Evolutionary conservation across 1,140 invertebrate genomes (phyloP).

Genomic region (Pachyrhynchus sulphureomaculatus): DNA sequence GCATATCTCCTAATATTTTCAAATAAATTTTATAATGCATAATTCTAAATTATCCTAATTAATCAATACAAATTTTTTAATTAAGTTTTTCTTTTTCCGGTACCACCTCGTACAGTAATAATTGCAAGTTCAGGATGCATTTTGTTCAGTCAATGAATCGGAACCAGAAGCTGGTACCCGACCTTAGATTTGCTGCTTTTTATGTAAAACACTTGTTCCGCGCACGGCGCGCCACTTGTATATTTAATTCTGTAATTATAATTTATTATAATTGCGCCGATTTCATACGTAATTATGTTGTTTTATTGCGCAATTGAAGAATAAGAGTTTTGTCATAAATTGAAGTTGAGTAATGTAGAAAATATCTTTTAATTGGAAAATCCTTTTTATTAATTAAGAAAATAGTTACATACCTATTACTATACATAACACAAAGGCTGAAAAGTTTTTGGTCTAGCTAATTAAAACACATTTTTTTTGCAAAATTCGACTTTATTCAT

Average conservation of each 20-base stretch:
- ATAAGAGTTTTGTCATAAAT: background rate
- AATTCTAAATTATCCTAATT: too few species aligned
- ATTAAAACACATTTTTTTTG: too few species aligned
- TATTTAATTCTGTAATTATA: constrained; percentile 10
- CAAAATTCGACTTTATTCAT: too few species aligned
- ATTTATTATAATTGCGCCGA: constrained; percentile 23
- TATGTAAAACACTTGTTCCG: constrained; percentile 4
- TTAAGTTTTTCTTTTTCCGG: background rate
- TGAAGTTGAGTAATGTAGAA: background rate
- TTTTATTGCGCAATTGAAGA: constrained; percentile 6
- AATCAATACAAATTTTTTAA: too few species aligned
- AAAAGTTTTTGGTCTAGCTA: too few species aligned
- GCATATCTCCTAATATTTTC: too few species aligned
- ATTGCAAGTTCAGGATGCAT: background rate
- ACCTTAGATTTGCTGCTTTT: constrained; percentile 8
- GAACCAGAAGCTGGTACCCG: constrained; percentile 3
- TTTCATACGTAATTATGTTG: constrained; percentile 1
- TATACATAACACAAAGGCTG: too few species aligned
- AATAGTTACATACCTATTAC: too few species aligned
- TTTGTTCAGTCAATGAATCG: constrained; percentile 5
- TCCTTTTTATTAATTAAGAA: too few species aligned
- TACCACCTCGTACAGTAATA: background rate
- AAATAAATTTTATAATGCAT: too few species aligned
- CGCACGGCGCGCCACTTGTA: background rate
- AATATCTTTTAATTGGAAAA: too few species aligned